Base-by-base conservation (phyloP, 2,888 invertebrate genomes). In the Hecatera dysodea region DNA sequence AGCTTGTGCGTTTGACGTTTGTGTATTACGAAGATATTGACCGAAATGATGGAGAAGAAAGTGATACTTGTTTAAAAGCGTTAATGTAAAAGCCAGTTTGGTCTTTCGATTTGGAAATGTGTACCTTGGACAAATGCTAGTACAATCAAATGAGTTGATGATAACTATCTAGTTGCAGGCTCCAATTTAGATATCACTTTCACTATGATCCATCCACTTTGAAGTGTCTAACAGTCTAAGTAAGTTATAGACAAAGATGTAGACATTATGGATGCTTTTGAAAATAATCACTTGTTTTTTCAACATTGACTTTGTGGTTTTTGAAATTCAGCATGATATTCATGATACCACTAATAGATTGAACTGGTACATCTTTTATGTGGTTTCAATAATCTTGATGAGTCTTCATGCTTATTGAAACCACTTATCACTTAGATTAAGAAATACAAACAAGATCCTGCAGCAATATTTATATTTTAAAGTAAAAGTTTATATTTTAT, bases 1-100 rank as follows among this genome's bases (percentile, higher is more conserved):
- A 8, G n/a, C 11, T 63, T 72, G 27, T 67, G 22, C 66, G 63
- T 75, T 74, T 65, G 63, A 70, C 50, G n/a, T 70, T 74, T 22
- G 7, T 15, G 27, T 0, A 24, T 52, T 36, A 42, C n/a, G 11
- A 17, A 8, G 19, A 27, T 22, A 55, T 29, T 63, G 19, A 59
- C 42, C 24, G 17, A 22, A 0, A 6, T 29, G 9, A 17, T 27
- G 9, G 17, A 22, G 9, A 42, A 9, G n/a, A 24, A 48, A 29
- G 8, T 48, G 0, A 12, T 36, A 12, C 44, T 48, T 22, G 48
- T 57, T 72, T 55, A 33, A 48, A 36, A 19, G 8, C 5, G 15
- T 50, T 22, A 1, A 42, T 42, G 7, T 17, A 8, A 48, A n/a
- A 27, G 19, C 6, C 24, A 12, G 17, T 42, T 3, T 5, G 11